phyloP scores from a whole-genome alignment of 1,140 invertebrate species.

The Temnothorax curvispinosus region DNA sequence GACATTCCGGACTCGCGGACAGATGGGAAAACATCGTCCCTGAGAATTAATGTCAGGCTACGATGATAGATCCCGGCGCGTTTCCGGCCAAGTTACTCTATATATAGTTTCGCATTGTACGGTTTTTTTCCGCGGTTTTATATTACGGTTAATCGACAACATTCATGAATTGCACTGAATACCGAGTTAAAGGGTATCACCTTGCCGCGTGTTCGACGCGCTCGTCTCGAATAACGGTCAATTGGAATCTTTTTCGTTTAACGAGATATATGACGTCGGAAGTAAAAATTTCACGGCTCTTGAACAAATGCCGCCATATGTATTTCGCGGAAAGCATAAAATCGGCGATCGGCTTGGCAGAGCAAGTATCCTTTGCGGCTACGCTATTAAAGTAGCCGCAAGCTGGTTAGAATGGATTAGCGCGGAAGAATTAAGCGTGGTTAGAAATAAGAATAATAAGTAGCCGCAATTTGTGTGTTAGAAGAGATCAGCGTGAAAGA shows the following conservation, averaged over 20 bases:
- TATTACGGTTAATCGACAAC: conserved; percentile 28
- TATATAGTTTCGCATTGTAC: not conserved
- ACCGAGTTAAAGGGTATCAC: conserved; percentile 33
- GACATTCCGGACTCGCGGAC: not conserved
- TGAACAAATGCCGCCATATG: not conserved
- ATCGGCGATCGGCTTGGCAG: not conserved
- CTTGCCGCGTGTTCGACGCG: not conserved
- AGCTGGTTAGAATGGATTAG: not conserved
- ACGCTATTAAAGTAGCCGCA: not conserved
- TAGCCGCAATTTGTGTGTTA: not conserved
- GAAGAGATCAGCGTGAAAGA: not conserved
- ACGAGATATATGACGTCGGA: conserved; percentile 25
- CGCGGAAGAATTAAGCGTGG: too few relatives aligned
- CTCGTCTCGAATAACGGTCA: conserved; percentile 25
- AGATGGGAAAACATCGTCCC: conserved; percentile 40
- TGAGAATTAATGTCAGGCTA: conserved; percentile 41
- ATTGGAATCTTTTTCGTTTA: conserved; percentile 9
- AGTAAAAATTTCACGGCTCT: conserved; percentile 32
- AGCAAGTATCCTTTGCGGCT: not conserved
- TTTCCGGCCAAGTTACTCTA: not conserved
- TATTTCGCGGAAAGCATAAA: conserved; percentile 5
- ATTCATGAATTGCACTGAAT: conserved; percentile 13
- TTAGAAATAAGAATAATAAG: conserved; percentile 6
- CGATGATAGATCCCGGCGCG: not conserved
- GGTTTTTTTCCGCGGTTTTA: conserved; percentile 22